A percentile compares a stretch with the other conserved stretches of the same genome.
phyloP scores from a whole-genome alignment of 64 coral and sea anemone species.

The Catalaphyllia jardinei region DNA sequence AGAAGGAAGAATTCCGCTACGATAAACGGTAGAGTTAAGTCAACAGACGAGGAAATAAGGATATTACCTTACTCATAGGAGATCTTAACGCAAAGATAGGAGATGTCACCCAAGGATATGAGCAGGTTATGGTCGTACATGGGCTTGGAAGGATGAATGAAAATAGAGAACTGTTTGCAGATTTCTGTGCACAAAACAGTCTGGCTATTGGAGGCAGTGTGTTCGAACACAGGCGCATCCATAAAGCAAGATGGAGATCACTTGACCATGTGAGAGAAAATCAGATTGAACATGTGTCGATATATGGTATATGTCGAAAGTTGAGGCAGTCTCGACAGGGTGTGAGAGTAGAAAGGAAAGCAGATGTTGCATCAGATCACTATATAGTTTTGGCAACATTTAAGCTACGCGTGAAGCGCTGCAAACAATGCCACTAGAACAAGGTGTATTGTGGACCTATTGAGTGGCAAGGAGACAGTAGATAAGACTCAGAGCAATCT shows the following conservation, averaged over 20 bases:
- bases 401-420: neutral
- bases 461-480: no score
- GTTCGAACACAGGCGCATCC: neutral
- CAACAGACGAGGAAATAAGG: no score
- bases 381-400: neutral
- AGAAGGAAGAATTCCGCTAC: slow-evolving; percentile 14
- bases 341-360: neutral
- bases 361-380: no score
- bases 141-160: neutral
- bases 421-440: neutral
- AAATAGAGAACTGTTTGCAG: neutral
- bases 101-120: neutral
- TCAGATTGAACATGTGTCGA: neutral
- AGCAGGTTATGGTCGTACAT: neutral
- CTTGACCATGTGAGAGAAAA: neutral
- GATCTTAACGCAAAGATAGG: neutral
- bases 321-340: neutral
- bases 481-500: no score
- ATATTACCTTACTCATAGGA: neutral
- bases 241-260: neutral
- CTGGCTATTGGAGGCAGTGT: neutral
- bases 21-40: neutral
- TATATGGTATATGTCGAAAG: neutral
- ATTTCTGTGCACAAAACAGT: neutral
- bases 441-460: no score